These are phyloP conservation scores for Channa argus DNA, from an alignment of 2,113 vertebrate species.

Conservation along the genomic window DNA sequence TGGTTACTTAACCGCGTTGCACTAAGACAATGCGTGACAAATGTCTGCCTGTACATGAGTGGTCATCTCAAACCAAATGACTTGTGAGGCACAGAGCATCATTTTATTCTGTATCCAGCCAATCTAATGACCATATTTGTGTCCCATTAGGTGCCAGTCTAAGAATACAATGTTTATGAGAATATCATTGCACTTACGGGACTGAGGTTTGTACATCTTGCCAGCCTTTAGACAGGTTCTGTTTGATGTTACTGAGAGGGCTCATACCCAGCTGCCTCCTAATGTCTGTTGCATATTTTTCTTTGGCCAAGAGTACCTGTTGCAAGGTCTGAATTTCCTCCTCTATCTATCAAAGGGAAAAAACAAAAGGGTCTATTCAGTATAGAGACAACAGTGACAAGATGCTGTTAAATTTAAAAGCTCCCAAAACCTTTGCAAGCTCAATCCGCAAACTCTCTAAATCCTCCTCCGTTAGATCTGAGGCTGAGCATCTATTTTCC, in stretches of 20 bases:
- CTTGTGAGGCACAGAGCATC: not conserved
- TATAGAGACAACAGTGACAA: not conserved
- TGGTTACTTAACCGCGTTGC: constrained; percentile 56
- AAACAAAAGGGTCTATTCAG: not conserved
- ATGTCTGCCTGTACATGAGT: not conserved
- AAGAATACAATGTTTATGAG: not conserved
- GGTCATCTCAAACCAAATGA: constrained; percentile 13
- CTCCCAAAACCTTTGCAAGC: constrained; percentile 86
- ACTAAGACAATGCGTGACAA: constrained; percentile 15
- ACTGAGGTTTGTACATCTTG: constrained; percentile 92
- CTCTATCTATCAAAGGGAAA: constrained; percentile 84
- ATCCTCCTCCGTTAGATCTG: constrained; percentile 87
- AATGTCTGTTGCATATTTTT: constrained; percentile 91
- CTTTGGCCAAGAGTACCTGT: constrained; percentile 94
- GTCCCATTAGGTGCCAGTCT: not conserved
- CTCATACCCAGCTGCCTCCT: constrained; percentile 91
- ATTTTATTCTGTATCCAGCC: constrained; percentile 3
- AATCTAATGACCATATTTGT: not conserved
- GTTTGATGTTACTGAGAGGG: constrained; percentile 88
- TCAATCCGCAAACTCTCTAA: constrained; percentile 87
- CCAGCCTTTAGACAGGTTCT: constrained; percentile 92
- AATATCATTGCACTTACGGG: constrained; percentile 85
- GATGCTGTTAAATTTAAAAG: too few species aligned
- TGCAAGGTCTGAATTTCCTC: constrained; percentile 94
- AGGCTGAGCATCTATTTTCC: constrained; percentile 63